Conservation (phyloP, 2,113 vertebrate genomes). For the Pogonocichla stellata region DNA sequence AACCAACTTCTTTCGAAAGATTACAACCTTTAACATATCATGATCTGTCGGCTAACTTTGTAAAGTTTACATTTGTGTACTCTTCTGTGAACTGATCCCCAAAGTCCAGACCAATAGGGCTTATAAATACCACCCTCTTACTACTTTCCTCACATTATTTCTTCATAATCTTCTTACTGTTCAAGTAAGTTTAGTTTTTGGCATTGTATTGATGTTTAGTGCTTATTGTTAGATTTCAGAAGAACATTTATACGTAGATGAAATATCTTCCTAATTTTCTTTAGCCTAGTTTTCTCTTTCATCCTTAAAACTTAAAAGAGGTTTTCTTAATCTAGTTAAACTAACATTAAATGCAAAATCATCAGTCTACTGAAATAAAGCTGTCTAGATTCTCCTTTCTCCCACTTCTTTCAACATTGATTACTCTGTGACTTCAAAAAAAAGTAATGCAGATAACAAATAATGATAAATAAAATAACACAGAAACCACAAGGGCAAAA, state of each 20-base stretch:
- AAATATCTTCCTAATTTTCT: not conserved
- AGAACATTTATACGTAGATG: not conserved
- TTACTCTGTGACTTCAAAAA: not conserved
- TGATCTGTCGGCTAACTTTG: constrained; percentile 74
- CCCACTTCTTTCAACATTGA: not conserved
- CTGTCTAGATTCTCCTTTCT: not conserved
- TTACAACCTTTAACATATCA: constrained; percentile 83
- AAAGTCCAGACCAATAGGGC: constrained; percentile 77
- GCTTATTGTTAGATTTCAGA: not conserved
- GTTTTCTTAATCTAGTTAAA: not conserved
- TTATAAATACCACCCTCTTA: constrained; percentile 46
- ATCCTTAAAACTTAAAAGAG: not conserved
- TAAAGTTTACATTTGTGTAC: constrained; percentile 66
- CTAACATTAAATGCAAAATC: not conserved
- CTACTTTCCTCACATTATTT: constrained; percentile 63
- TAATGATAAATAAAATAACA: not conserved
- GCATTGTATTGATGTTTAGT: constrained; percentile 35
- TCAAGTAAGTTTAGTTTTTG: constrained; percentile 71
- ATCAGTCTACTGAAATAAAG: not conserved
- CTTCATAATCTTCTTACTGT: constrained; percentile 59
- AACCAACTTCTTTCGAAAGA: constrained; percentile 84
- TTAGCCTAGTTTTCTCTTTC: not conserved
- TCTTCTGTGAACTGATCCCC: constrained; percentile 71
- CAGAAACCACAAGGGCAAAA: not conserved
- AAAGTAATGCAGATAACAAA: not conserved